Evolutionary conservation across 2,888 invertebrate genomes (phyloP), one percentile per base, ranked within the genome.

Genomic region (Dicycla oo): DNA sequence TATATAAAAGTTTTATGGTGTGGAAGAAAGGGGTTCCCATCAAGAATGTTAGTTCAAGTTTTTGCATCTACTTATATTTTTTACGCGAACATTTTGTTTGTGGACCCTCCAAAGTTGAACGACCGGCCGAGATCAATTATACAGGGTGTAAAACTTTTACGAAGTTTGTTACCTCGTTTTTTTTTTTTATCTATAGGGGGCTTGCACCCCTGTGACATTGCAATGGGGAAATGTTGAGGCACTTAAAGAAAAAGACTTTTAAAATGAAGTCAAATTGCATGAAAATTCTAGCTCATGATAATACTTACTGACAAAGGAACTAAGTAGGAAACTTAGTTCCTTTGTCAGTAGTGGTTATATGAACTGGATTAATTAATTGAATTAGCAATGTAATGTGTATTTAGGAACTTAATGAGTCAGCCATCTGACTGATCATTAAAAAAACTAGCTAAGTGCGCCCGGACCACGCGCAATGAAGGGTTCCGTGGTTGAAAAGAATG

Each of bases 1-100:
- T 91, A 89, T 90, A 91, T 92, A 94, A 92, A 94, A 94, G 94
- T 94, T 95, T 94, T 94, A 95, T 95, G 94, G 93, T 80, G 89
- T 89, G 93, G 93, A 94, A 95, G 92, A 93, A 94, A 94, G 91
- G 94, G 94, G 91, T 92, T 89, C 88, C 92, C 93, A 94, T 94
- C 93, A 92, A 89, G 91, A 90, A 93, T 91, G 92, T 89, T 91
- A 89, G 92, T 87, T 88, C 73, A 93, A 94, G 87, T 94, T 94
- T 93, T 90, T 91, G 90, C 91, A 92, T 93, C 88, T 84, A 89
- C 87, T 93, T 89, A 85, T 82, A 87, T 87, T 88, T 88, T 91
- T 91, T 90, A 87, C 86, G 76, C 75, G 83, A 80, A 82, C 85
- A 82, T 85, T 85, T 80, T 80, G 80, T 82, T 83, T 80, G 60